phyloP scores from a whole-genome alignment of 1,140 invertebrate species.

The Conus betulinus region DNA sequence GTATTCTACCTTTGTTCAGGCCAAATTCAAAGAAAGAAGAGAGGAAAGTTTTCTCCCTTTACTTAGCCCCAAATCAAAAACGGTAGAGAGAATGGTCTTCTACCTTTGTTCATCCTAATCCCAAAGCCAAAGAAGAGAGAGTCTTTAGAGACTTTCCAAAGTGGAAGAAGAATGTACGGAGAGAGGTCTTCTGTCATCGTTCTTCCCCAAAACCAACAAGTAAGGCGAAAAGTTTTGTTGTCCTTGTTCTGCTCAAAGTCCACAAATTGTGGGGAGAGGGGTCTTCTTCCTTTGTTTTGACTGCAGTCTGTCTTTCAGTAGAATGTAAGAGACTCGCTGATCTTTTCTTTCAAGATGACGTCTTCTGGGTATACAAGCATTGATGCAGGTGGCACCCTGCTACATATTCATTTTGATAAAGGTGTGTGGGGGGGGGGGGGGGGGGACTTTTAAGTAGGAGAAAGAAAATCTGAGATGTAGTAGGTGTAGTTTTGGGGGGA shows the following conservation, averaged over 20 bases:
- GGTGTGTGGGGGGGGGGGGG: no score
- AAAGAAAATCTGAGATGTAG: no score
- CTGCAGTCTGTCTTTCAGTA: no score
- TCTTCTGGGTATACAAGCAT: no score
- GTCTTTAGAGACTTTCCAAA: not conserved
- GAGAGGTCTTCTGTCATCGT: not conserved
- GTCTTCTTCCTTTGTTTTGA: not conserved
- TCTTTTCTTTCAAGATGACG: no score
- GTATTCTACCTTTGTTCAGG: constrained; percentile 85
- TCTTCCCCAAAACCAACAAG: no score
- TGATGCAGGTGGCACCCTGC: no score
- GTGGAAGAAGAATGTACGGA: not conserved
- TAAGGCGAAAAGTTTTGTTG: no score
- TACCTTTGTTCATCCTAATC: constrained; percentile 80
- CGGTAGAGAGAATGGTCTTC: constrained; percentile 77
- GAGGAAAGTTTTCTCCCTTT: not conserved
- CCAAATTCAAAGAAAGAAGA: constrained; percentile 83
- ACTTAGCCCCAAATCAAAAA: not conserved
- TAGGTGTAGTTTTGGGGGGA: no score
- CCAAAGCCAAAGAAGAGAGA: constrained; percentile 80
- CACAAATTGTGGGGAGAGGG: constrained; percentile 77
- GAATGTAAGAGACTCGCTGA: no score
- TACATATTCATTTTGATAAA: no score
- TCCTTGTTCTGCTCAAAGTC: constrained; percentile 86
- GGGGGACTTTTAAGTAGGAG: no score